Base-by-base conservation (phyloP, 2,113 vertebrate species). In the Pterocles burchelli region DNA sequence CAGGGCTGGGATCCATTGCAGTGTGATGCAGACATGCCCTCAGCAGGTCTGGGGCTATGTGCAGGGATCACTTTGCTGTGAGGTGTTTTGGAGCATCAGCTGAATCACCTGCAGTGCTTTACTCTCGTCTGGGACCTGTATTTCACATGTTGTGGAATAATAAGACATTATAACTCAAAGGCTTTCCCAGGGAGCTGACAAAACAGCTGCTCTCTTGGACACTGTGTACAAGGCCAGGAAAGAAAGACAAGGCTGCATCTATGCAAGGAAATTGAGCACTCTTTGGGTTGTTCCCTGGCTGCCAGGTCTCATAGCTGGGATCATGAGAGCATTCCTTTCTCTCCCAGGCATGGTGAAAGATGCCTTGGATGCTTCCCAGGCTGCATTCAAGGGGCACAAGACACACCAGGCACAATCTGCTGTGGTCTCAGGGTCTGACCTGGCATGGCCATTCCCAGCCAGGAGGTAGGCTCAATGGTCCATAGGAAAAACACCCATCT, bases 11-110 rank as follows among this genome's bases (percentile, higher is more conserved):
- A 51, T 36, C 38, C 3, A 2, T 2, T 52, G 46, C 54, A 26
- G 26, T 18, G 24, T 0, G 0, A 24, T 9, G 17, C 52, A 67
- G 86, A 66, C 9, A 18, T 25, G 25, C 2, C 2, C 21, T 86
- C 49, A 31, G 63, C 20, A 41, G 9, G 21, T 38, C 33, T 31
- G 45, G 16, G 80, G 16, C 16, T 14, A 17, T 0, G 0, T 24
- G 45, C 45, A 54, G n/a, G 62, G 21, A 66, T 61, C 11, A 2
- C 11, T 86, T 61, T 43, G 41, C 10, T 46, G 28, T 41, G 34
- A 76, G 18, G 20, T 51, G 21, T 33, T 55, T 68, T 46, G 51
- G n/a, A 66, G 13, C 43, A 58, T 5, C 2, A 5, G 9, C 4
- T 46, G 74, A 43, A 67, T 34, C 38, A 59, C 14, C 33, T 58